phyloP scores from a whole-genome alignment of 1,140 invertebrate genomes.

The Phortica variegata region DNA sequence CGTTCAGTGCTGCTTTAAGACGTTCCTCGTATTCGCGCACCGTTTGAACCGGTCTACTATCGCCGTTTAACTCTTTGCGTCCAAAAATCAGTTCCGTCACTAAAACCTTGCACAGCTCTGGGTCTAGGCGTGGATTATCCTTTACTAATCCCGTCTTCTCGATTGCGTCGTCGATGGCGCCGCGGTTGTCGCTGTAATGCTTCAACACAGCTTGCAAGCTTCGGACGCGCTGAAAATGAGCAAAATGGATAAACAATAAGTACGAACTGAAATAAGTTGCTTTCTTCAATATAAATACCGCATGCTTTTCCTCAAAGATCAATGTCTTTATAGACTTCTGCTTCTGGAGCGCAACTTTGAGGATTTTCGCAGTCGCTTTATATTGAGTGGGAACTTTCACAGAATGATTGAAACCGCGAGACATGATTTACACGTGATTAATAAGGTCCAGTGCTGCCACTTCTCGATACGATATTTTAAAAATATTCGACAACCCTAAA shows the following conservation, averaged over 20 bases:
- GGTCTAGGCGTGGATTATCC: slow-evolving; percentile 69
- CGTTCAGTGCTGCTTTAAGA: slow-evolving; percentile 55
- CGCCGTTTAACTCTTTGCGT: slow-evolving; percentile 66
- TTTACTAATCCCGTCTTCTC: slow-evolving; percentile 63
- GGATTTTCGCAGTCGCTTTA: slow-evolving; percentile 62
- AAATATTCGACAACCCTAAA: too few species aligned
- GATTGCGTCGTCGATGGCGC: slow-evolving; percentile 67
- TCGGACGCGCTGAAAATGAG: slow-evolving; percentile 29
- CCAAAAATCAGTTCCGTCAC: slow-evolving; percentile 83
- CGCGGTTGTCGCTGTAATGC: slow-evolving; percentile 69
- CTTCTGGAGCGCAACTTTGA: slow-evolving; percentile 67
- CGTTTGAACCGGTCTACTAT: slow-evolving; percentile 70
- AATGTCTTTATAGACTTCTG: slow-evolving; percentile 72
- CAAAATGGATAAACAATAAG: background rate
- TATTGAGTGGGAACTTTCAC: slow-evolving; percentile 76
- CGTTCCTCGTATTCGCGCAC: slow-evolving; percentile 67
- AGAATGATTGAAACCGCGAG: slow-evolving; percentile 64
- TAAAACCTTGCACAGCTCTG: slow-evolving; percentile 71
- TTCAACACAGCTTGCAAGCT: slow-evolving; percentile 65
- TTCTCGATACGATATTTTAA: too few species aligned
- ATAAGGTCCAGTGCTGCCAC: too few species aligned
- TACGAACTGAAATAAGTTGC: background rate
- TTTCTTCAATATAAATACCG: slow-evolving; percentile 54
- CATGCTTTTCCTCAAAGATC: slow-evolving; percentile 69
- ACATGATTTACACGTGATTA: slow-evolving; percentile 33